phyloP scores from a whole-genome alignment of 2,113 vertebrate genomes.

The Vireo altiloquus region DNA sequence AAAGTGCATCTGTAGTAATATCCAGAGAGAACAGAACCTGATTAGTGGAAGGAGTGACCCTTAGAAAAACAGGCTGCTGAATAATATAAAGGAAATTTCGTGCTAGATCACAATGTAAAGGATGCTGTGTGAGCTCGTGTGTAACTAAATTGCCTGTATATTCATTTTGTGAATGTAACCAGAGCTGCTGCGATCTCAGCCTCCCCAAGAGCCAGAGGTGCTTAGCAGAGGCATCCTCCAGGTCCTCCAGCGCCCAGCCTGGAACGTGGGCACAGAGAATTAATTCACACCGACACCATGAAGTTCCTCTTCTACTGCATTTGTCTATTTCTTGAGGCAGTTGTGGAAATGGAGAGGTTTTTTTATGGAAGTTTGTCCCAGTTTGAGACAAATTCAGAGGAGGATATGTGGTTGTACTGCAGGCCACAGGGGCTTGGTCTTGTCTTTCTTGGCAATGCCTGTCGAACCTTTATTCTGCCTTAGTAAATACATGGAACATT shows the following conservation, averaged over 20 bases:
- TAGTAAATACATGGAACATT: neutral
- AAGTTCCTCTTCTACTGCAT: neutral
- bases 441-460: neutral
- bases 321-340: neutral
- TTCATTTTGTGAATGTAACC: neutral
- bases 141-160: neutral
- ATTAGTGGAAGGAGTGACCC: neutral
- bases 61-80: neutral
- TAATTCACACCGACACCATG: accelerated
- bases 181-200: neutral
- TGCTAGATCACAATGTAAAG: neutral
- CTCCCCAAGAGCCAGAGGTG: neutral
- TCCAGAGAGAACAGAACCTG: neutral
- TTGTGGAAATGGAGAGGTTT: neutral
- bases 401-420: neutral
- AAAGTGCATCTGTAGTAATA: neutral
- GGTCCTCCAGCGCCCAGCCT: neutral
- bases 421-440: neutral
- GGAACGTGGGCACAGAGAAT: neutral
- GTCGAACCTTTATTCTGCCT: neutral
- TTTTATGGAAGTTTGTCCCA: neutral
- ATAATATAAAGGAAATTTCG: neutral
- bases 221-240: neutral
- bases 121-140: neutral
- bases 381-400: no score